Evolutionary conservation across 2,797 vertebrate species (phyloP).

Genomic region (Channa striata): DNA sequence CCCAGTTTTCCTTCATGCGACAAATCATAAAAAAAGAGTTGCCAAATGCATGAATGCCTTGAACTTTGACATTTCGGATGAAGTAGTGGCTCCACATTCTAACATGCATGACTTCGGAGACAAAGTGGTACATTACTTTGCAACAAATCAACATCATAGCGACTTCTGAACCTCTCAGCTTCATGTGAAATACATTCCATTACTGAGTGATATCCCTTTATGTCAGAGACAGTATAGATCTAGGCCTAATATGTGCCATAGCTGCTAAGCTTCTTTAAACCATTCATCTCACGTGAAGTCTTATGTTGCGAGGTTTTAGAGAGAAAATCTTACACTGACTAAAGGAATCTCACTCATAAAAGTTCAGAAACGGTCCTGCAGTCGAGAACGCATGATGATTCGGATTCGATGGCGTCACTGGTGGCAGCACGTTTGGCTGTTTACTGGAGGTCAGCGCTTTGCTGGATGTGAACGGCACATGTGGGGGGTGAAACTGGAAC

Average conservation of each 20-base stretch:
- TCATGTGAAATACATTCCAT: conserved; percentile 78
- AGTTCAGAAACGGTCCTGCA: conserved; percentile 45
- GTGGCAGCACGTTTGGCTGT: conserved; percentile 53
- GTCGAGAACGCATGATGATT: conserved; percentile 32
- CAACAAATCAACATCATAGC: conserved; percentile 71
- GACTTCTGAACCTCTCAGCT: conserved; percentile 63
- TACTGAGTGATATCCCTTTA: conserved; percentile 85
- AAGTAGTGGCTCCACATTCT: conserved; percentile 77
- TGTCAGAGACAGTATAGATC: conserved; percentile 76
- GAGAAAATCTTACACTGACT: conserved; percentile 84
- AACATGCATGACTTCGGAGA: conserved; percentile 86
- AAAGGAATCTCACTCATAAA: conserved; percentile 69
- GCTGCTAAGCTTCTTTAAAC: conserved; percentile 79
- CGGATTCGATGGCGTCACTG: conserved; percentile 52
- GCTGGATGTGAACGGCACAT: conserved; percentile 63
- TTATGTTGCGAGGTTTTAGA: conserved; percentile 69
- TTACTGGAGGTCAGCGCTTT: conserved; percentile 52
- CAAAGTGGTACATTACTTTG: conserved; percentile 67
- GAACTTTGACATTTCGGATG: conserved; percentile 82
- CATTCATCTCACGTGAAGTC: conserved; percentile 85
- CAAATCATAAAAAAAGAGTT: conserved; percentile 82
- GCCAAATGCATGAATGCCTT: conserved; percentile 94
- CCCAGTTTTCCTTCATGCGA: conserved; percentile 85
- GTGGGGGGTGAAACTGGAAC: conserved; percentile 73
- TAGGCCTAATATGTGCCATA: conserved; percentile 84